phyloP scores from a whole-genome alignment of 2,888 invertebrate species.

The Thymelicus acteon region DNA sequence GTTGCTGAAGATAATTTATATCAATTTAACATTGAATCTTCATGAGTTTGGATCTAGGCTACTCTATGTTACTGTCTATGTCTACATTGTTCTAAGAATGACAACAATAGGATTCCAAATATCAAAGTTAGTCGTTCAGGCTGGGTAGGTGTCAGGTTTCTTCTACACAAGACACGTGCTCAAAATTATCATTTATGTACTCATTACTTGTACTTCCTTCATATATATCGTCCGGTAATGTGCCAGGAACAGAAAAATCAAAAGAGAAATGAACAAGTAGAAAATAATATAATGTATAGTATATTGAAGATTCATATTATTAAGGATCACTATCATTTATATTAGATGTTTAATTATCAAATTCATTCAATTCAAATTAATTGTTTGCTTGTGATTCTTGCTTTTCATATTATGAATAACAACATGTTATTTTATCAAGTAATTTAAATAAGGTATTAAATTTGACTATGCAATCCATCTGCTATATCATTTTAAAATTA shows the following conservation, averaged over 20 bases:
- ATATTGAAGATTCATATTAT: conserved; percentile 7
- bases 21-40: conserved; percentile 53
- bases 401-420: background rate
- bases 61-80: conserved; percentile 55
- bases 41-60: conserved; percentile 52
- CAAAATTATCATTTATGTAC: conserved; percentile 77
- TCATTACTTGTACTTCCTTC: conserved; percentile 84
- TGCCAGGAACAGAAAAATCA: conserved; percentile 79
- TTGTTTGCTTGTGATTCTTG: background rate
- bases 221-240: conserved; percentile 69
- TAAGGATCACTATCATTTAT: conserved; percentile 8
- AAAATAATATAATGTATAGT: conserved; percentile 48
- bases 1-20: conserved; percentile 7
- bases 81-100: conserved; percentile 71
- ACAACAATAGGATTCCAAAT: conserved; percentile 68
- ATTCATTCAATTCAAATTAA: background rate
- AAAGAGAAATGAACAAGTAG: conserved; percentile 74
- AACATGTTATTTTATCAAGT: background rate
- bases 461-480: conserved; percentile 5
- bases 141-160: conserved; percentile 70
- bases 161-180: conserved; percentile 82
- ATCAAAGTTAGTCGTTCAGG: conserved; percentile 55
- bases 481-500: background rate
- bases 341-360: conserved; percentile 6
- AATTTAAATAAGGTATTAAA: background rate